Percentiles rank a stretch among this genome's conserved stretches.
phyloP scores from a whole-genome alignment of 1,140 invertebrate species.

The Macrosteles quadrilineatus region DNA sequence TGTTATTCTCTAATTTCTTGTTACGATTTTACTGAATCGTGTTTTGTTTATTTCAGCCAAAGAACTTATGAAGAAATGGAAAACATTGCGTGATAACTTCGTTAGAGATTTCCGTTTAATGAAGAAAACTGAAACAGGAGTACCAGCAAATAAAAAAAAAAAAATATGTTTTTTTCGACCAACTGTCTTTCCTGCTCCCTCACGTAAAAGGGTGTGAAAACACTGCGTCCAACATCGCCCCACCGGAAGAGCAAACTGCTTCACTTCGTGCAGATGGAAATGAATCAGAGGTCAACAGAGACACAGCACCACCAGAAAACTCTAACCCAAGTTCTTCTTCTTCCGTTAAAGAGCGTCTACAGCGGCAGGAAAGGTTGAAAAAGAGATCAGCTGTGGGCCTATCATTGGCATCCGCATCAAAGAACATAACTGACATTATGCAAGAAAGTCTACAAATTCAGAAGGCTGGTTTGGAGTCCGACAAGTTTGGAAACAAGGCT shows the following conservation, averaged over 20 bases:
- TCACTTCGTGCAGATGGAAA: too few relatives aligned
- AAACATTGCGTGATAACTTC: not conserved
- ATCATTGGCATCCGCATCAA: too few relatives aligned
- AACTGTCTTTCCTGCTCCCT: not conserved
- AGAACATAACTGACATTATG: too few relatives aligned
- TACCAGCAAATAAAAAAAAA: not conserved
- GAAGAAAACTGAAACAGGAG: not conserved
- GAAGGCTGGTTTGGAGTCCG: too few relatives aligned
- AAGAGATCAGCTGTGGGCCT: too few relatives aligned
- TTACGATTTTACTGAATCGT: not conserved
- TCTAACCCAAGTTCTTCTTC: too few relatives aligned
- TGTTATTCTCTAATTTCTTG: not conserved
- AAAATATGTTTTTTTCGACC: not conserved
- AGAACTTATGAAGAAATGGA: conserved; percentile 12
- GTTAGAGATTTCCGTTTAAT: not conserved
- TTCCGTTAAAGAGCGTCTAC: too few relatives aligned
- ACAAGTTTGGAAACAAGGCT: too few relatives aligned
- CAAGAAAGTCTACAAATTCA: too few relatives aligned
- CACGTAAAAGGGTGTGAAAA: not conserved
- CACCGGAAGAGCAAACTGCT: not conserved
- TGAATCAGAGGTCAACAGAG: too few relatives aligned
- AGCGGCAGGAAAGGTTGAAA: too few relatives aligned
- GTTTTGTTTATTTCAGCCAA: not conserved
- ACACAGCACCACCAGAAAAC: too few relatives aligned
- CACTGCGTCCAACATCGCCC: not conserved